phyloP scores from a whole-genome alignment of 2,888 invertebrate genomes.

The Hermaeophaga mercurialis region DNA sequence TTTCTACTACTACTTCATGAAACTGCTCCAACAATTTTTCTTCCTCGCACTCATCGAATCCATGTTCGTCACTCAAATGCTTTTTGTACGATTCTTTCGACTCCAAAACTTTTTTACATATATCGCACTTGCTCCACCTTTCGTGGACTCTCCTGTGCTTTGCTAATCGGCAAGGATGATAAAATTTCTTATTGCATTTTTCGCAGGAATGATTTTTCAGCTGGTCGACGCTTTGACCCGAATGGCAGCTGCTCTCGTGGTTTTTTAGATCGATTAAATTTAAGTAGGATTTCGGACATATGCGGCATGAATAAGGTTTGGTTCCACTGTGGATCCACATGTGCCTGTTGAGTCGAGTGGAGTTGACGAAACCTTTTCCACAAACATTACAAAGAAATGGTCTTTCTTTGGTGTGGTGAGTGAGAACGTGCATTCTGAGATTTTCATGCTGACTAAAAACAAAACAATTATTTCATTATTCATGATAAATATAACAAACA shows the following conservation, averaged over 20 bases:
- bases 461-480: background rate
- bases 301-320: conserved; percentile 50
- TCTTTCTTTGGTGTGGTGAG: conserved; percentile 53
- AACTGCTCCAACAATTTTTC: background rate
- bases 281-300: conserved; percentile 50
- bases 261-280: conserved; percentile 52
- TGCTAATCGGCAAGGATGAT: conserved; percentile 56
- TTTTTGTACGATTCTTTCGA: conserved; percentile 43
- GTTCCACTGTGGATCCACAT: conserved; percentile 54
- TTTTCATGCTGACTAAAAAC: conserved; percentile 54
- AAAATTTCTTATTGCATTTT: conserved; percentile 50
- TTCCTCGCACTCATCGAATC: conserved; percentile 1
- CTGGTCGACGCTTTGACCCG: conserved; percentile 38
- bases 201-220: conserved; percentile 50
- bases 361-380: conserved; percentile 53
- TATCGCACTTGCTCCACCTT: conserved; percentile 42
- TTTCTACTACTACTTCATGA: background rate
- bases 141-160: conserved; percentile 60
- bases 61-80: conserved; percentile 36
- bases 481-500: background rate
- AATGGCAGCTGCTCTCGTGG: conserved; percentile 48
- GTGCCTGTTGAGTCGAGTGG: conserved; percentile 52
- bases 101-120: conserved; percentile 47
- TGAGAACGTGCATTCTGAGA: conserved; percentile 52
- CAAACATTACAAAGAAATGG: conserved; percentile 54